A percentile compares a stretch with the other conserved stretches of the same genome.
Evolutionary conservation across 2,113 vertebrate genomes (phyloP).

Genomic region (Leptobrachium ailaonicum): DNA sequence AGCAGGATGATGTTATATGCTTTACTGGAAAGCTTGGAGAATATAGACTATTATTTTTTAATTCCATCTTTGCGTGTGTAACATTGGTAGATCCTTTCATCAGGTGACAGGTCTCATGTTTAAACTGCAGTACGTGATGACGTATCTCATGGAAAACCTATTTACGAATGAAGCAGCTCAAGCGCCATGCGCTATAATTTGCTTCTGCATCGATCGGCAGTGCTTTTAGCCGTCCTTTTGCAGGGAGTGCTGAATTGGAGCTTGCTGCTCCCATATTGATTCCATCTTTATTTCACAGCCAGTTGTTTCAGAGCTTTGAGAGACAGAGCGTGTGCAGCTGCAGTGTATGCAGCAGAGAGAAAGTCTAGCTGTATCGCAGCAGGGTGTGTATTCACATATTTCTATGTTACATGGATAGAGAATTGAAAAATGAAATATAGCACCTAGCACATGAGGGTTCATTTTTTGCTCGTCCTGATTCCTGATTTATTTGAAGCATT

Average conservation of each 20-base stretch:
- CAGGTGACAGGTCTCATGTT: neutral
- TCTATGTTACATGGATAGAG: no score
- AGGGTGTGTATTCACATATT: no score
- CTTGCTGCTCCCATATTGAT: constrained; percentile 11
- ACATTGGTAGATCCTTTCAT: no score
- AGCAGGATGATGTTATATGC: no score
- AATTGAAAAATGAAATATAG: no score
- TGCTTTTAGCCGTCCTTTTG: constrained; percentile 29
- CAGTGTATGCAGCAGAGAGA: neutral
- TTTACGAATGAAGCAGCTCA: neutral
- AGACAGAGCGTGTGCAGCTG: neutral
- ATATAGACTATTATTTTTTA: no score
- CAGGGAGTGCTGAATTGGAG: neutral
- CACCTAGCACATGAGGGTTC: no score
- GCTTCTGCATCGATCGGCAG: constrained; percentile 1
- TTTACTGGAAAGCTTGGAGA: no score
- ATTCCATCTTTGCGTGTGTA: no score
- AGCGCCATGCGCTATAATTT: neutral
- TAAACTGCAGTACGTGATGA: neutral
- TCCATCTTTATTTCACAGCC: neutral
- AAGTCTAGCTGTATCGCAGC: neutral
- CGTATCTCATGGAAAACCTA: constrained; percentile 5
- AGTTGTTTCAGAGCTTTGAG: neutral
- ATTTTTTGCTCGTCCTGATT: no score
- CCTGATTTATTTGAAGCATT: no score